Conservation (phyloP, 2,888 invertebrate genomes). For the Drosophila prolongata region DNA sequence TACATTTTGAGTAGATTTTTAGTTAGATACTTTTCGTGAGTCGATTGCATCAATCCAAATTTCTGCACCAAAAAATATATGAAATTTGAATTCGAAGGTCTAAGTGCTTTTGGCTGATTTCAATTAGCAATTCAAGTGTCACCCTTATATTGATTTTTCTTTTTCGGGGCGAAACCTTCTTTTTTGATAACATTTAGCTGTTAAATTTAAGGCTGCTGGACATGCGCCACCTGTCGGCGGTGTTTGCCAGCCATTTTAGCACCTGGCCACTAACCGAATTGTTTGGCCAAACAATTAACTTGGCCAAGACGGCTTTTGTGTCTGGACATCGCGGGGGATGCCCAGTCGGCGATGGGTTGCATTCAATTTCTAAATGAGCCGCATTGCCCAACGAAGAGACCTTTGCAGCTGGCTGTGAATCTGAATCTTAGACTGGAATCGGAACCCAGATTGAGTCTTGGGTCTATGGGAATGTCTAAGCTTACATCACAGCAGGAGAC, state of each 20-base stretch:
- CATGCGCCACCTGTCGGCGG: constrained; percentile 58
- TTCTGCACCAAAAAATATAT: constrained; percentile 8
- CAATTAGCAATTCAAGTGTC: constrained; percentile 55
- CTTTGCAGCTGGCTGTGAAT: constrained; percentile 29
- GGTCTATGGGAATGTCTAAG: constrained; percentile 30
- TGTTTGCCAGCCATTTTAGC: constrained; percentile 62
- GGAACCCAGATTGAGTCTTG: constrained; percentile 9
- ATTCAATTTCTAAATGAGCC: constrained; percentile 38
- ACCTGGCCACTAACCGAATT: constrained; percentile 54
- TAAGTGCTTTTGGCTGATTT: constrained; percentile 58
- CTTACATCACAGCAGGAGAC: constrained; percentile 75
- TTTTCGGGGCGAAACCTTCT: constrained; percentile 19
- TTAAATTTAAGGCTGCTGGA: constrained; percentile 44
- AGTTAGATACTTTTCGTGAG: not conserved
- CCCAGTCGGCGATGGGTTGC: constrained; percentile 30
- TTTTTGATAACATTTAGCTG: constrained; percentile 44
- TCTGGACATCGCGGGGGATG: constrained; percentile 35
- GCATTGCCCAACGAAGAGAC: constrained; percentile 40
- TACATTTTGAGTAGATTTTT: not conserved
- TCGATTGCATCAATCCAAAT: constrained; percentile 4
- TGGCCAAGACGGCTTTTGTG: constrained; percentile 31
- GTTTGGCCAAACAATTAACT: constrained; percentile 61
- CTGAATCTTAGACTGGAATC: constrained; percentile 27
- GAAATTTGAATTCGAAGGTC: constrained; percentile 10
- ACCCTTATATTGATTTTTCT: constrained; percentile 1